phyloP scores from a whole-genome alignment of 2,797 vertebrate species.

The Microchirus variegatus region DNA sequence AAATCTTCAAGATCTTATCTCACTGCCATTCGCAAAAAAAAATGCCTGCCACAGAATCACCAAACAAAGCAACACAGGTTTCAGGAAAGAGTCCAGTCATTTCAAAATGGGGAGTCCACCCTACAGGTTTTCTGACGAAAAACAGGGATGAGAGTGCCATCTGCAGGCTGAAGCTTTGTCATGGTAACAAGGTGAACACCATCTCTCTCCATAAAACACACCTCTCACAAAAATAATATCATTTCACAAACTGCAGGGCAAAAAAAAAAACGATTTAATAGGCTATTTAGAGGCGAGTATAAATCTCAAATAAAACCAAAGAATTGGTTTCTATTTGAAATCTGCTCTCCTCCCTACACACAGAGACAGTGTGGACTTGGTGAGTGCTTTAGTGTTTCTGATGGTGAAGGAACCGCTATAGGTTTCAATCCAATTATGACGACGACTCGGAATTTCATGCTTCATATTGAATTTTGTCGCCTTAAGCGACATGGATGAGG shows the following conservation, averaged over 20 bases:
- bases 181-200: slow-evolving; percentile 11
- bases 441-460: slow-evolving; percentile 72
- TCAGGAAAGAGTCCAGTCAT: slow-evolving; percentile 49
- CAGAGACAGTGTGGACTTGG: slow-evolving; percentile 32
- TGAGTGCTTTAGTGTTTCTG: slow-evolving; percentile 42
- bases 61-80: slow-evolving; percentile 57
- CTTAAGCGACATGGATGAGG: slow-evolving; percentile 54
- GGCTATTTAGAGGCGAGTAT: slow-evolving; percentile 32
- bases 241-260: slow-evolving; percentile 12
- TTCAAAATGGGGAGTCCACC: slow-evolving; percentile 62
- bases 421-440: slow-evolving; percentile 69
- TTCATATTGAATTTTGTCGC: slow-evolving; percentile 68
- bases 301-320: slow-evolving; percentile 36
- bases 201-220: not conserved
- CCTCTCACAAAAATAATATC: slow-evolving; percentile 29
- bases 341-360: slow-evolving; percentile 32
- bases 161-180: slow-evolving; percentile 69
- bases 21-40: slow-evolving; percentile 20
- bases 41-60: slow-evolving; percentile 36
- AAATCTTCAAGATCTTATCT: slow-evolving; percentile 13
- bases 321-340: slow-evolving; percentile 32
- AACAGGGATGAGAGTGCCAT: slow-evolving; percentile 76
- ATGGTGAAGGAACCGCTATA: slow-evolving; percentile 54
- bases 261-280: slow-evolving; percentile 8
- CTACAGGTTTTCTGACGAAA: slow-evolving; percentile 61